Conservation (phyloP, 2,797 vertebrate genomes). For the Hyperoplus lanceolatus region DNA sequence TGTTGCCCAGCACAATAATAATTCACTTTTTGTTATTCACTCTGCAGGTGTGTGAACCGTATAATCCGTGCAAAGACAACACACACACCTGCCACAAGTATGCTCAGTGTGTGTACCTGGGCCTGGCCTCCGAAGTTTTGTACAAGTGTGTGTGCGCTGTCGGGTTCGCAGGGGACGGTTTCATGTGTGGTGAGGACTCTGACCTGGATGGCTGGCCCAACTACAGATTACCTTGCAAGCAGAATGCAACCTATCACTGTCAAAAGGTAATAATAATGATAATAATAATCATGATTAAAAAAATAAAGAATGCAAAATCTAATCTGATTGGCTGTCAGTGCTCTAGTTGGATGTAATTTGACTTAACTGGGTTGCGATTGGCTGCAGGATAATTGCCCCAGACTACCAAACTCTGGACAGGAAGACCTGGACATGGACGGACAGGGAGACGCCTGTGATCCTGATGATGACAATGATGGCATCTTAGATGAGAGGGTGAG, state of each 20-base stretch:
- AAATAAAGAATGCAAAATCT: not conserved
- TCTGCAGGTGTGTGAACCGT: constrained; percentile 92
- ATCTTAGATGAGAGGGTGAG: constrained; percentile 93
- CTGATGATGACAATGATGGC: constrained; percentile 95
- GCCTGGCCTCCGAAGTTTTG: constrained; percentile 92
- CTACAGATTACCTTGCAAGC: constrained; percentile 89
- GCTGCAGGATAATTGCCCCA: constrained; percentile 94
- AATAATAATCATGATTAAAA: not conserved
- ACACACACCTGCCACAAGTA: constrained; percentile 93
- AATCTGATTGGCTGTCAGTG: not conserved
- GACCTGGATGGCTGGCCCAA: constrained; percentile 99
- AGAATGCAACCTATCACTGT: constrained; percentile 95
- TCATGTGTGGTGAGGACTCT: constrained; percentile 93
- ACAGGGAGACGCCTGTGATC: constrained; percentile 94
- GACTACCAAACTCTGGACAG: constrained; percentile 95
- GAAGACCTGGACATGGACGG: constrained; percentile 96
- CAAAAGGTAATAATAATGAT: constrained; percentile 84
- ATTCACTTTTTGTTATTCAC: constrained; percentile 2
- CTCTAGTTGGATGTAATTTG: constrained; percentile 21
- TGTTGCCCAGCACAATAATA: not conserved
- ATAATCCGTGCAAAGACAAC: constrained; percentile 95
- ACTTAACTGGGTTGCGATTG: constrained; percentile 36
- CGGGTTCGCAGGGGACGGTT: constrained; percentile 95
- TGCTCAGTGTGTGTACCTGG: constrained; percentile 92
- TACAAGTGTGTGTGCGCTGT: constrained; percentile 93